Base-by-base conservation (phyloP, 2,797 vertebrate species). In the Typhlichthys subterraneus region DNA sequence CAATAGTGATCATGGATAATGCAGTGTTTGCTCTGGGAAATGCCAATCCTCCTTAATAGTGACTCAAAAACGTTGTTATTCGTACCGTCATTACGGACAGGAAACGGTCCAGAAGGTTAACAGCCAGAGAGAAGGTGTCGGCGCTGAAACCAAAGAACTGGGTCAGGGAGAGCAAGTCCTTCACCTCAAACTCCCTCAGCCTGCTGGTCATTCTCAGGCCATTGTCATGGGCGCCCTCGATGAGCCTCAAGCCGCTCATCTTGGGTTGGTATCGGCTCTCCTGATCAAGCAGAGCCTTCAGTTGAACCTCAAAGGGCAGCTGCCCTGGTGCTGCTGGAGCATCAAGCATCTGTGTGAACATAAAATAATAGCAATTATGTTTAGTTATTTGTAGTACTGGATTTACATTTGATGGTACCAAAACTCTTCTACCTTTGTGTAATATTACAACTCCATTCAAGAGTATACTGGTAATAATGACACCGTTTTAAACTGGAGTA, bases 41-140 rank as follows among this genome's bases (percentile, higher is more conserved):
- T 8, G 7, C 33, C 33, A 38, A 6, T 9, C 1, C 33, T 38
- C 33, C 33, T 38, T 38, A 38, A 23, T 12, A 48, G 46, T n/a
- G n/a, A 0, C 46, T n/a, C 11, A n/a, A 19, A 2, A 12, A n/a
- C 11, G 0, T 14, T 46, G 14, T 1, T 38, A 15, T 12, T 12
- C 10, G 1, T 90, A 98, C 97, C 95, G 98, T 99, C 95, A 99
- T 96, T 68, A 94, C 92, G 19, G 96, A 94, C 69, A 99, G 87
- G 83, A 99, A 99, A 47, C 96, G 92, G 82, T 99, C 97, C 19
- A 99, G 83, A 63, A 96, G 81, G 91, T 93, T 98, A 83, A 97
- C 93, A 51, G 95, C 93, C 29, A 98, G 82, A 0, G 95, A 98
- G 88, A 99, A 99, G 0, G 95, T 96, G 78, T 98, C 96, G 0